Conservation (phyloP, 2,888 invertebrate species). For the Acanthoscelides obtectus region DNA sequence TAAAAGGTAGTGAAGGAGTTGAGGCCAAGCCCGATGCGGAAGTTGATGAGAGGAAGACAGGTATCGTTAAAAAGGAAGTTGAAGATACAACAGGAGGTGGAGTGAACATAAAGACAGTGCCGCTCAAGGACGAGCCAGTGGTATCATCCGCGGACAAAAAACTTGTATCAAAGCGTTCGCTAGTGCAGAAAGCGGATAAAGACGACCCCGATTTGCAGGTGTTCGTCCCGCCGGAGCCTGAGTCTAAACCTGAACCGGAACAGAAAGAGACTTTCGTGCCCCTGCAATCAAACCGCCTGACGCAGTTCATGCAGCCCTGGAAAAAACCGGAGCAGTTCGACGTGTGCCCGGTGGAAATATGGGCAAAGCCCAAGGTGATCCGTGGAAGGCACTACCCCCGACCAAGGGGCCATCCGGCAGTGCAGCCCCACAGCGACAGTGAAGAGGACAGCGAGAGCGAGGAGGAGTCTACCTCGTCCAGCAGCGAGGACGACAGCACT, state of each 20-base stretch:
- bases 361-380: slow-evolving; percentile 44
- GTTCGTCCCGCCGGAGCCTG: slow-evolving; percentile 33
- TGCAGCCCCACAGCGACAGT: slow-evolving; percentile 22
- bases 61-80: background rate
- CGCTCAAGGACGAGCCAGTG: background rate
- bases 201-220: slow-evolving; percentile 42
- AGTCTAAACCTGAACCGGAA: slow-evolving; percentile 41
- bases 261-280: slow-evolving; percentile 46
- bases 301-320: slow-evolving; percentile 43
- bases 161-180: slow-evolving; percentile 41
- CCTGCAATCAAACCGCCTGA: slow-evolving; percentile 43
- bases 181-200: slow-evolving; percentile 40
- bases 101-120: background rate
- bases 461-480: slow-evolving; percentile 38
- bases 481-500: slow-evolving; percentile 38
- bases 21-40: background rate
- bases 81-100: background rate
- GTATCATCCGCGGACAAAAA: slow-evolving; percentile 10
- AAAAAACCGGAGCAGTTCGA: slow-evolving; percentile 44
- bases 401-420: slow-evolving; percentile 30
- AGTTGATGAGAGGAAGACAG: background rate
- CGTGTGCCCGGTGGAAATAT: slow-evolving; percentile 43
- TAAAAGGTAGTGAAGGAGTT: background rate
- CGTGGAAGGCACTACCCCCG: slow-evolving; percentile 42
- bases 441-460: slow-evolving; percentile 16